Evolutionary conservation across 1,140 invertebrate species (phyloP).

Genomic region (Hyposmocoma kahamanoa): DNA sequence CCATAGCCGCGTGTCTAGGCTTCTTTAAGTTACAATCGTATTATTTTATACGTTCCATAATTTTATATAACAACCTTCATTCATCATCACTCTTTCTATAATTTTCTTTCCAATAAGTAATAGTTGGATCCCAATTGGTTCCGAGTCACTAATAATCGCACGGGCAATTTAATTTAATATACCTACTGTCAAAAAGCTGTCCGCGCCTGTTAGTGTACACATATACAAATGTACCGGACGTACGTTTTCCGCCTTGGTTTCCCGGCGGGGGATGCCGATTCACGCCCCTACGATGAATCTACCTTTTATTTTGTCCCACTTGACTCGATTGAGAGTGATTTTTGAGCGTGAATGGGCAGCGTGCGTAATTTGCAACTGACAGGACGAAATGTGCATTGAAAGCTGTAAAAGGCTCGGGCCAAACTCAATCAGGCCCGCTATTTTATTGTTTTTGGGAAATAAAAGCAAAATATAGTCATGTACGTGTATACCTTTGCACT

Average conservation of each 20-base stretch:
- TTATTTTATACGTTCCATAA: too few relatives aligned
- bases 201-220: conserved; percentile 63
- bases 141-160: conserved; percentile 26
- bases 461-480: conserved; percentile 11
- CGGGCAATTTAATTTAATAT: conserved; percentile 60
- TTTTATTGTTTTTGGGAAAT: conserved; percentile 38
- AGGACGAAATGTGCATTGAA: conserved; percentile 64
- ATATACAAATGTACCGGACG: conserved; percentile 67
- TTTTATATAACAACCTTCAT: too few relatives aligned
- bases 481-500: too few relatives aligned
- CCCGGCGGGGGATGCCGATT: conserved; percentile 46
- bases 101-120: conserved; percentile 15
- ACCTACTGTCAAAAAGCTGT: conserved; percentile 52
- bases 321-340: conserved; percentile 69
- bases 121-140: not conserved
- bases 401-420: conserved; percentile 55
- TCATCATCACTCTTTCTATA: too few relatives aligned
- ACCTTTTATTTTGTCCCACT: conserved; percentile 70
- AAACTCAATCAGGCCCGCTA: conserved; percentile 50
- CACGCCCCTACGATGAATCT: conserved; percentile 67
- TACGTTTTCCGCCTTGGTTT: conserved; percentile 64
- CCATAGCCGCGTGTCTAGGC: too few relatives aligned
- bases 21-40: too few relatives aligned
- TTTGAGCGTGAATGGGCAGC: conserved; percentile 69
- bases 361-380: conserved; percentile 64